Evolutionary conservation across 2,797 vertebrate species (phyloP).

Genomic region (Fundulus diaphanus): DNA sequence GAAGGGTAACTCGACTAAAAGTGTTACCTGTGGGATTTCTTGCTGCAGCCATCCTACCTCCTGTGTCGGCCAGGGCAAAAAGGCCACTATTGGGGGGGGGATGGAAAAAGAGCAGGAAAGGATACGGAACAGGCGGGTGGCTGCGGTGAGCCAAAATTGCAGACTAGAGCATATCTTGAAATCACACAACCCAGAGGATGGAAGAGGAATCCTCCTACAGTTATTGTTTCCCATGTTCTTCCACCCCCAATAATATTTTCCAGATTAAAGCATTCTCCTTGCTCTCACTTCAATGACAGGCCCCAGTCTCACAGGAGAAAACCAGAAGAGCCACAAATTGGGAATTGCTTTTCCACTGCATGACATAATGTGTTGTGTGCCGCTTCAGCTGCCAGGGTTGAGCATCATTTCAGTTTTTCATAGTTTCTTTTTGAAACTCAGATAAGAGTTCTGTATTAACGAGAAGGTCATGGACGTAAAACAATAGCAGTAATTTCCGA

Average conservation of each 20-base stretch:
- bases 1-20: slow-evolving; percentile 7
- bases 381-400: slow-evolving; percentile 41
- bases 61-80: slow-evolving; percentile 46
- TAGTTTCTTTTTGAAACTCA: slow-evolving; percentile 14
- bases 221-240: slow-evolving; percentile 87
- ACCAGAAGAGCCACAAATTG: slow-evolving; percentile 62
- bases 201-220: slow-evolving; percentile 74
- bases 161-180: slow-evolving; percentile 71
- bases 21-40: slow-evolving; percentile 46
- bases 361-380: slow-evolving; percentile 60
- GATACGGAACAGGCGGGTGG: slow-evolving; percentile 55
- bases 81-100: slow-evolving; percentile 47
- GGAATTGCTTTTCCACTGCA: slow-evolving; percentile 72
- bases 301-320: slow-evolving; percentile 70
- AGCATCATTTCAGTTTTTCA: slow-evolving; percentile 43
- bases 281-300: slow-evolving; percentile 57
- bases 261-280: slow-evolving; percentile 73
- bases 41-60: slow-evolving; percentile 27
- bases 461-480: slow-evolving; percentile 11
- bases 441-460: slow-evolving; percentile 12
- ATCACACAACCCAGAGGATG: slow-evolving; percentile 67
- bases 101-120: slow-evolving; percentile 68
- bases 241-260: slow-evolving; percentile 79
- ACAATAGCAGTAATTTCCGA: slow-evolving; percentile 5
- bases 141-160: slow-evolving; percentile 69